Conservation (phyloP, 2,888 invertebrate genomes). For the Epirrita christyi region DNA sequence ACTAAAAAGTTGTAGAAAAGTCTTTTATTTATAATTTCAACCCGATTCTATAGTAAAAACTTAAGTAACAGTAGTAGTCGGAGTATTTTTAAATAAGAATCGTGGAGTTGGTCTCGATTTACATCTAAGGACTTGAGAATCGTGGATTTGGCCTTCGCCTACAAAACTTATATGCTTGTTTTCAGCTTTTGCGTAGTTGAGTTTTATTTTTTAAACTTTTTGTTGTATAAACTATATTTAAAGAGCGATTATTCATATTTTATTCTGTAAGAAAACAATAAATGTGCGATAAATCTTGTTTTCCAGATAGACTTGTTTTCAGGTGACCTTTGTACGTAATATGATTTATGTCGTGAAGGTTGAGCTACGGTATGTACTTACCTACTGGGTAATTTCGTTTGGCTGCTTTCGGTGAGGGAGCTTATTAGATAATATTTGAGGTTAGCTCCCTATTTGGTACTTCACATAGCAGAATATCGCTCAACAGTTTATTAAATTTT, state of each 20-base stretch:
- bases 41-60: too few relatives aligned
- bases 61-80: too few relatives aligned
- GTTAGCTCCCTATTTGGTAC: constrained; percentile 30
- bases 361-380: neutral
- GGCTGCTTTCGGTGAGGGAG: constrained; percentile 8
- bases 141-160: too few relatives aligned
- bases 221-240: constrained; percentile 42
- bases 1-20: too few relatives aligned
- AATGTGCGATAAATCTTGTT: constrained; percentile 46
- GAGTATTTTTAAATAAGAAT: too few relatives aligned
- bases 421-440: constrained; percentile 33
- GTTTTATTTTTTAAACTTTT: too few relatives aligned
- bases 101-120: too few relatives aligned
- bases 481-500: constrained; percentile 59
- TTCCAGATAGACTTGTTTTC: constrained; percentile 36
- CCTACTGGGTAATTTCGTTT: constrained; percentile 10
- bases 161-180: too few relatives aligned
- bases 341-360: constrained; percentile 19
- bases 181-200: too few relatives aligned
- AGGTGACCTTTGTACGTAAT: constrained; percentile 28
- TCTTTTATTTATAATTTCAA: too few relatives aligned
- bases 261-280: constrained; percentile 47
- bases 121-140: too few relatives aligned
- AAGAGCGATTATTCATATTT: constrained; percentile 44
- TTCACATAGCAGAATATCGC: constrained; percentile 36